Evolutionary conservation across 2,797 vertebrate species (phyloP).

Genomic region (Lindbergichthys nudifrons): DNA sequence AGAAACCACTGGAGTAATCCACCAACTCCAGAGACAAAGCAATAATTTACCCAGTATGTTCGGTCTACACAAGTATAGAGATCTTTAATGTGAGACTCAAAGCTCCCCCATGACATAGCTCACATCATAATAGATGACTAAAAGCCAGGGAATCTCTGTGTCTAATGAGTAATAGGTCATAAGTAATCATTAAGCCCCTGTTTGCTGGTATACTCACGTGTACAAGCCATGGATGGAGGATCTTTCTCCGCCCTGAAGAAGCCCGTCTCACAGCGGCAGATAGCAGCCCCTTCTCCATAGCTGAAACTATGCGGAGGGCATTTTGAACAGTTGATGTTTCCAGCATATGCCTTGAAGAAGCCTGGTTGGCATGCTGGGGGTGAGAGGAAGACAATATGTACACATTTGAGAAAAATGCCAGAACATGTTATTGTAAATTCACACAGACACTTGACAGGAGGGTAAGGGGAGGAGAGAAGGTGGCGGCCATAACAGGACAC

Average conservation of each 20-base stretch:
- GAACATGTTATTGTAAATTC: not conserved
- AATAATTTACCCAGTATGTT: constrained; percentile 43
- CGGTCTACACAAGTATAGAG: constrained; percentile 20
- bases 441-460: too few species aligned
- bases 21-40: constrained; percentile 37
- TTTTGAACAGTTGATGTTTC: constrained; percentile 94
- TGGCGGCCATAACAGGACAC: too few species aligned
- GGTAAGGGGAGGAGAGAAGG: too few species aligned
- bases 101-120: constrained; percentile 10
- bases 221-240: constrained; percentile 96
- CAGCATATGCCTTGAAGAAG: constrained; percentile 96
- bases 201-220: constrained; percentile 80
- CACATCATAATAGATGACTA: not conserved
- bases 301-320: constrained; percentile 94
- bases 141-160: not conserved
- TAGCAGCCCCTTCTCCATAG: constrained; percentile 87
- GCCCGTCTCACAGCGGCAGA: constrained; percentile 92
- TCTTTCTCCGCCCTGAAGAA: constrained; percentile 95
- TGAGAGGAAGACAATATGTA: constrained; percentile 54
- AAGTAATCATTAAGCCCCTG: not conserved
- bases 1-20: constrained; percentile 46
- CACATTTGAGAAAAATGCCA: constrained; percentile 1
- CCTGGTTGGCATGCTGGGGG: constrained; percentile 91
- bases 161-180: not conserved
- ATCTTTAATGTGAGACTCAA: constrained; percentile 13